Evolutionary conservation across 2,113 vertebrate genomes (phyloP), one percentile per base, ranked within the genome.

Genomic region (Nymphicus hollandicus): DNA sequence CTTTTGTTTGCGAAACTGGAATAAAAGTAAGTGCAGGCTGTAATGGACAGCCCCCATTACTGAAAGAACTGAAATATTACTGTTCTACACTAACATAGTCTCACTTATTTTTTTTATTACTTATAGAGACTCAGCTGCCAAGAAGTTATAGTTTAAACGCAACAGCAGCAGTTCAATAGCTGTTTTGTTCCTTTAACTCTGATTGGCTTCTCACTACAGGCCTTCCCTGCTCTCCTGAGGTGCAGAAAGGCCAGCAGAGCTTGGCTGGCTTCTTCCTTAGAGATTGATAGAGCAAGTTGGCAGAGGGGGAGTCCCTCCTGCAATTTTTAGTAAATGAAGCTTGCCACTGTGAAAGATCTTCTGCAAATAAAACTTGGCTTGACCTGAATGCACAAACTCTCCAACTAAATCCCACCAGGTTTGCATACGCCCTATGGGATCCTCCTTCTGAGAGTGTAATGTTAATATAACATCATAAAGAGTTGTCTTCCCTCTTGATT

Each of bases 201-300:
- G 22, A 37, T 33, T 2, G 0, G 7, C n/a, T 74, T 41, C 61
- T 77, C 37, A 11, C 46, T 70, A 10, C 20, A 44, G 25, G 6
- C 17, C 18, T 61, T 65, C 43, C 33, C 78, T 52, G 27, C 24
- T 56, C 10, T 86, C 23, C 46, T 53, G 27, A 17, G 29, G 60
- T 47, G 41, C 58, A 47, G 64, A 61, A 60, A 39, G 29, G 18
- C 23, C 49, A 52, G 41, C 7, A 70, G 24, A 81, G 7, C 25
- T 49, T 76, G 37, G 9, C 43, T 74, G 37, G 8, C 37, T 61
- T 28, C 58, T 76, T 73, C 35, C 6, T 47, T 49, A 27, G n/a
- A 78, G 23, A 13, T 0, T 2, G 35, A n/a, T 5, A 37, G n/a
- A 73, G 22, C 0, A 0, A 8, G 22, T 60, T 74, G 84, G 69